Evolutionary conservation across 2,113 vertebrate species (phyloP).

Genomic region (Pterocles gutturalis): DNA sequence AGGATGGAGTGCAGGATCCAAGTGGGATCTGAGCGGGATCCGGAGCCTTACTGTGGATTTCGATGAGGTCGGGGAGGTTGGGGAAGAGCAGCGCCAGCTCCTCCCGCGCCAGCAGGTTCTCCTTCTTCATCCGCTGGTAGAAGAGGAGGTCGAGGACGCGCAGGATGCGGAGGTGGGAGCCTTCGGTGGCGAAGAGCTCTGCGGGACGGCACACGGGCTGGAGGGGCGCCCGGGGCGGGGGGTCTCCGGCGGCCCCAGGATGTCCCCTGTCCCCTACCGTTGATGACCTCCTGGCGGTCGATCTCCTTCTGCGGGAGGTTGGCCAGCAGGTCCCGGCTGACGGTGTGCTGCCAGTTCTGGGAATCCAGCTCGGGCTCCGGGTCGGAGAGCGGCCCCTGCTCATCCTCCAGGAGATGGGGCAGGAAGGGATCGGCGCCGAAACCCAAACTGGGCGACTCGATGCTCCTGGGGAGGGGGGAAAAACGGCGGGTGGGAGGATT

Average conservation of each 20-base stretch:
- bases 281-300: constrained; percentile 93
- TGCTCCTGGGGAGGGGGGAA: constrained; percentile 75
- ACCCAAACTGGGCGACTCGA: constrained; percentile 83
- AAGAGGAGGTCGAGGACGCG: constrained; percentile 91
- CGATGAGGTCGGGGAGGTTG: constrained; percentile 89
- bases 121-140: constrained; percentile 87
- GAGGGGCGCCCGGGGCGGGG: neutral
- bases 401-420: constrained; percentile 86
- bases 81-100: constrained; percentile 92
- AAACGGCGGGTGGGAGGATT: neutral
- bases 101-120: constrained; percentile 82
- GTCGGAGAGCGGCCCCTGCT: constrained; percentile 76
- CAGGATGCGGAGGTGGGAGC: constrained; percentile 89
- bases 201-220: neutral
- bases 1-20: too few species aligned
- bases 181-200: constrained; percentile 92
- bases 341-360: constrained; percentile 90
- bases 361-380: constrained; percentile 78
- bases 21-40: too few species aligned
- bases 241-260: too few species aligned
- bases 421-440: constrained; percentile 79
- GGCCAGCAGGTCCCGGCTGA: constrained; percentile 80
- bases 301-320: constrained; percentile 83
- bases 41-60: constrained; percentile 87
- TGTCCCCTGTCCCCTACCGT: constrained; percentile 67